Evolutionary conservation across 2,888 invertebrate species (phyloP), one percentile per base, ranked within the genome.

Genomic region (Microdon myrmicae): DNA sequence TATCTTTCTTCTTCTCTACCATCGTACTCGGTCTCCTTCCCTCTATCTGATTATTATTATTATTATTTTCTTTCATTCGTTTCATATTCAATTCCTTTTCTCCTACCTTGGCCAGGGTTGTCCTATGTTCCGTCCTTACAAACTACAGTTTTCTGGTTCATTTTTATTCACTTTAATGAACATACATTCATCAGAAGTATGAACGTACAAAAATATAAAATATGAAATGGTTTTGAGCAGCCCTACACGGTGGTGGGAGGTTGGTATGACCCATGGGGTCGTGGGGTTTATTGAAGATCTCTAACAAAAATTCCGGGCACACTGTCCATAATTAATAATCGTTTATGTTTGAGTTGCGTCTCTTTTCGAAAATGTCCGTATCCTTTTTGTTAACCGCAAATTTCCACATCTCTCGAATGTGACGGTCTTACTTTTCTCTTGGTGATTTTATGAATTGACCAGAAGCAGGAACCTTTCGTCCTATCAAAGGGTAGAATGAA

Each of bases 91-190:
- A n/a, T n/a, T n/a, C n/a, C n/a, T n/a, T n/a, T n/a, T n/a, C n/a
- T n/a, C n/a, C n/a, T n/a, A n/a, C n/a, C n/a, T n/a, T n/a, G n/a
- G n/a, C n/a, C n/a, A n/a, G n/a, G n/a, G n/a, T n/a, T n/a, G n/a
- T n/a, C n/a, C n/a, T n/a, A n/a, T n/a, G n/a, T n/a, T n/a, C n/a
- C n/a, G n/a, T n/a, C n/a, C n/a, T n/a, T n/a, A n/a, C n/a, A n/a
- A 55, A 39, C 38, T 55, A 38, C 34, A 55, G 29, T 39, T 49
- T 43, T 44, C 41, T 43, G 48, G 55, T 55, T 49, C 28, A 44
- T 61, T 55, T 49, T 61, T 44, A 55, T 38, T 55, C 49, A 55
- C 55, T 61, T 55, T 55, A 61, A 61, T 61, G 49, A 55, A 60
- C 54, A 60, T 9, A 60, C 54, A 61, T 61, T 55, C 60, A 61